Evolutionary conservation across 2,888 invertebrate species (phyloP).

Genomic region (Oscheius onirici): DNA sequence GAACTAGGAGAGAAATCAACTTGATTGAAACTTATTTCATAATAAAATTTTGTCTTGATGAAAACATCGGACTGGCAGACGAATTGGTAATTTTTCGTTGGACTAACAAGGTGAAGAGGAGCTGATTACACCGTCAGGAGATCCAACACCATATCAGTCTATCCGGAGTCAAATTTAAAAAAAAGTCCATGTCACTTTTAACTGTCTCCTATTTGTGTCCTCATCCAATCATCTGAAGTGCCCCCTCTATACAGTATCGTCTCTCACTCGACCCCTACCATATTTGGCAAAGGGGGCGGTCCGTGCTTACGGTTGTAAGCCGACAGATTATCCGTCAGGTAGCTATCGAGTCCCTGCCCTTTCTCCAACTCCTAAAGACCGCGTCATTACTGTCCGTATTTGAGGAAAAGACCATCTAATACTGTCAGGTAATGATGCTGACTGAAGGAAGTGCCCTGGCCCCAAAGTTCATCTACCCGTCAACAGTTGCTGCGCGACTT

Average conservation of each 20-base stretch:
- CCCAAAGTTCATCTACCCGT: too few relatives aligned
- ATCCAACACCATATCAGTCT: too few relatives aligned
- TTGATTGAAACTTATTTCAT: too few relatives aligned
- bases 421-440: slow-evolving; percentile 37
- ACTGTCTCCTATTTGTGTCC: not conserved
- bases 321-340: slow-evolving; percentile 16
- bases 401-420: slow-evolving; percentile 31
- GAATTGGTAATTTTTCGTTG: too few relatives aligned
- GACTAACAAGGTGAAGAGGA: too few relatives aligned
- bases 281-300: slow-evolving; percentile 3
- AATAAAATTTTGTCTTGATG: too few relatives aligned
- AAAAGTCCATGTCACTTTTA: too few relatives aligned
- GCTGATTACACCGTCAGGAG: too few relatives aligned
- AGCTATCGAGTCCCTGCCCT: not conserved
- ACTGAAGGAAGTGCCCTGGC: not conserved
- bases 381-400: slow-evolving; percentile 35
- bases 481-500: too few relatives aligned
- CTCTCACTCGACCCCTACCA: not conserved
- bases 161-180: too few relatives aligned
- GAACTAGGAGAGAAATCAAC: too few relatives aligned
- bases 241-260: slow-evolving; percentile 3
- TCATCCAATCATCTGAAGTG: slow-evolving; percentile 10
- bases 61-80: too few relatives aligned
- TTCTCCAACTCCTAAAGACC: not conserved
- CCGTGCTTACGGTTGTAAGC: slow-evolving; percentile 3